Evolutionary conservation across 2,797 vertebrate species (phyloP).

Genomic region (Periophthalmus magnuspinnatus): DNA sequence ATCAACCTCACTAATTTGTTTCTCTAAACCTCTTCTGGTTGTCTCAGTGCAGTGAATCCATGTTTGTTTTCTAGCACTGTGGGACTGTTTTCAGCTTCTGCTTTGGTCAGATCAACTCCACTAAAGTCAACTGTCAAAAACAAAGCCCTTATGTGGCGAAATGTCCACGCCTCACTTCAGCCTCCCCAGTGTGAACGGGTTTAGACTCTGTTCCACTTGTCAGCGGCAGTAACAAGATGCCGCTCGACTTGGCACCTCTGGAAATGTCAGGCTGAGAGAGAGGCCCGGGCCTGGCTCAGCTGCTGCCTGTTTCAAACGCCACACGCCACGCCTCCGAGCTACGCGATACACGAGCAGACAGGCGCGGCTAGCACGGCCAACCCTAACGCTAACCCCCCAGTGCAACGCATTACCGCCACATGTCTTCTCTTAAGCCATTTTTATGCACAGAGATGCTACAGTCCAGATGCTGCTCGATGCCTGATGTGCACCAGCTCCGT

Average conservation of each 20-base stretch:
- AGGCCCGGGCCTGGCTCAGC: conserved; percentile 54
- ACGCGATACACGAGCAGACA: conserved; percentile 47
- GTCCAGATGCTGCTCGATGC: conserved; percentile 58
- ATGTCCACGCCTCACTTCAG: neutral
- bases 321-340: conserved; percentile 16
- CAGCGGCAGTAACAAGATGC: conserved; percentile 78
- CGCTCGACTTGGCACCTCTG: conserved; percentile 82
- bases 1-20: neutral
- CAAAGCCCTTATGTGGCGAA: conserved; percentile 4
- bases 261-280: conserved; percentile 76
- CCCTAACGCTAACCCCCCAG: conserved; percentile 12
- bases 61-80: neutral
- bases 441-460: conserved; percentile 53
- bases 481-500: conserved; percentile 46
- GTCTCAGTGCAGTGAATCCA: neutral
- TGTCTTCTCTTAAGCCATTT: conserved; percentile 43
- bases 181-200: conserved; percentile 37
- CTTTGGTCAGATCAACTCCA: neutral
- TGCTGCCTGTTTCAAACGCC: conserved; percentile 60
- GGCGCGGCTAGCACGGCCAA: conserved; percentile 6
- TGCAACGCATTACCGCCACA: conserved; percentile 48
- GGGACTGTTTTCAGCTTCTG: neutral
- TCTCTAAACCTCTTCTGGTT: too few species aligned
- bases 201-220: conserved; percentile 69
- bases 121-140: conserved; percentile 7